A percentile compares a stretch with the other conserved stretches of the same genome.
These are phyloP conservation scores for Hirundo rustica DNA, from an alignment of 2,797 vertebrate genomes.

Conservation along the genomic window DNA sequence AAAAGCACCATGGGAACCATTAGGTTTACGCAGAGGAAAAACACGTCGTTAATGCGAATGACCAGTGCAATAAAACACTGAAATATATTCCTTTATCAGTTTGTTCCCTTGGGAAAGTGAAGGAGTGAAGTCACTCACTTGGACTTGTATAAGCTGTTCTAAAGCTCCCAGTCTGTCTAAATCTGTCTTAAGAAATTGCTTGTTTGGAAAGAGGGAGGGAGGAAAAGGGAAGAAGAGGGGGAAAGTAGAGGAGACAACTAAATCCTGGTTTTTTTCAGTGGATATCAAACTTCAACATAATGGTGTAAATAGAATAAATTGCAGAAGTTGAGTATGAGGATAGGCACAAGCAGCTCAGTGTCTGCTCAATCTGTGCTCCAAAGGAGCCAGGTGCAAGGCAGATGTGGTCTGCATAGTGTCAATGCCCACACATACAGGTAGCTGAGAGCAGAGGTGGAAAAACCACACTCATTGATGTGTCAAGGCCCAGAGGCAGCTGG, in stretches of 20 bases:
- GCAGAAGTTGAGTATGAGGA: not conserved
- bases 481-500: not conserved
- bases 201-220: not conserved
- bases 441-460: not conserved
- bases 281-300: not conserved
- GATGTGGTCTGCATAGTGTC: not conserved
- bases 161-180: not conserved
- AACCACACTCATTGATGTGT: not conserved
- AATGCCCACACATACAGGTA: accelerated
- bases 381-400: not conserved
- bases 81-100: slow-evolving; percentile 12
- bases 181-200: not conserved
- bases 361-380: not conserved
- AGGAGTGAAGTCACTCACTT: not conserved
- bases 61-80: not conserved
- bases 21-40: not conserved
- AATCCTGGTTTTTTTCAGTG: not conserved
- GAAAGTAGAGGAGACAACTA: not conserved
- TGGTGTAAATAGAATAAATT: not conserved
- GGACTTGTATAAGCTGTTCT: not conserved
- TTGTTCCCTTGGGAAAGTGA: slow-evolving; percentile 23
- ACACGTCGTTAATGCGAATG: not conserved
- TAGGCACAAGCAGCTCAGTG: not conserved
- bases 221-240: not conserved
- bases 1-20: slow-evolving; percentile 4